Percentiles rank a stretch among this genome's conserved stretches.
phyloP scores from a whole-genome alignment of 2,113 vertebrate species.

The Rhineura floridana region DNA sequence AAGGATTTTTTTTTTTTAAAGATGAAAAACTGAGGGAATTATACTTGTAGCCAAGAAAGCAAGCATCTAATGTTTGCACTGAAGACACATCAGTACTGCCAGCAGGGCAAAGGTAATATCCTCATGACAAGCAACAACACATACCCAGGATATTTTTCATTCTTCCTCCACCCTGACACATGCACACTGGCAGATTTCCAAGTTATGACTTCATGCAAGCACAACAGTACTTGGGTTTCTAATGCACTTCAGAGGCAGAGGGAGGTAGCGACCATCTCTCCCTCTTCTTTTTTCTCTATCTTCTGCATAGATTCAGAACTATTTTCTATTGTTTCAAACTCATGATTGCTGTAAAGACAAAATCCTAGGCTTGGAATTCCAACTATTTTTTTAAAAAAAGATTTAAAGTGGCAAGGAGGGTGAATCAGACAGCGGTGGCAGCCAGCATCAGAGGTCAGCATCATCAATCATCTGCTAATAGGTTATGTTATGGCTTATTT shows the following conservation, averaged over 20 bases:
- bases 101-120: background rate
- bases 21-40: slow-evolving; percentile 4
- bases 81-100: slow-evolving; percentile 23
- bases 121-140: slow-evolving; percentile 40
- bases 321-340: background rate
- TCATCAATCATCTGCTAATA: too few relatives aligned
- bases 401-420: too few relatives aligned
- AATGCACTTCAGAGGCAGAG: background rate
- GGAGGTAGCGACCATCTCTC: background rate
- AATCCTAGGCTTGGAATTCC: too few relatives aligned
- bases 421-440: too few relatives aligned
- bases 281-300: background rate
- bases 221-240: background rate
- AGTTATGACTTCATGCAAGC: slow-evolving; percentile 6
- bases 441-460: too few relatives aligned
- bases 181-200: slow-evolving; percentile 44
- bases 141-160: slow-evolving; percentile 55
- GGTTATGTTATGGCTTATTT: too few relatives aligned
- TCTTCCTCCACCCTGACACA: slow-evolving; percentile 32
- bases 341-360: too few relatives aligned
- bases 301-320: background rate
- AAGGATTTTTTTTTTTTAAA: too few relatives aligned
- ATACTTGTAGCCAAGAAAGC: background rate
- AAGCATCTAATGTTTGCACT: background rate
- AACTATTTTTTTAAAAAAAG: too few relatives aligned